Evolutionary conservation across 2,888 invertebrate genomes (phyloP), one percentile per base, ranked within the genome.

Genomic region (Noctua pronuba): DNA sequence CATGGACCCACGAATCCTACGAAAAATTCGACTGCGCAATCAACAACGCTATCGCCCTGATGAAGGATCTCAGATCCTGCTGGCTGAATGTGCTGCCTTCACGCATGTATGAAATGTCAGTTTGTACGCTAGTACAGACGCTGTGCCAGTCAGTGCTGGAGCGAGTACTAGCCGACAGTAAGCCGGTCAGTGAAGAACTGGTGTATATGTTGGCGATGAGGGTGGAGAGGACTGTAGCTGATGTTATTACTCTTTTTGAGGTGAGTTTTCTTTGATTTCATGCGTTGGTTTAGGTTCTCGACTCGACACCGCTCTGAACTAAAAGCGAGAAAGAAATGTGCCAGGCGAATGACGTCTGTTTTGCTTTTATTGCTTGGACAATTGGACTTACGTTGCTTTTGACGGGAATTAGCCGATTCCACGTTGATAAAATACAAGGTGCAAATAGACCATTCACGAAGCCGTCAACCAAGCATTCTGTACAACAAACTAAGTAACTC

Each of bases 21-120:
- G 94, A 96, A 60, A 91, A 92, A 21, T 93, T 96, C 49, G 95
- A 96, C 83, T 91, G 92, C 13, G 94, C 95, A 0, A 89, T 97
- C 38, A 95, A 95, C 86, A 91, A 90, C 18, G 93, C 96, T 0
- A 79, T 95, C 0, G 89, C 91, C 10, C 84, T 94, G 8, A 90
- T 96, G 90, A 91, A 90, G 62, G 94, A 94, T 38, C 90, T 97
- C 1, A 93, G 92, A 64, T 80, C 88, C 2, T 87, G 90, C 46
- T 97, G 97, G 97, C 85, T 88, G 67, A 84, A 88, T 16, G 87
- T 95, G 0, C 89, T 97, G 0, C 96, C 97, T 0, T 44, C 84
- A 0, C 90, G 91, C 13, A 96, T 96, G 95, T 97, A 96, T 49
- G 93, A 94, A 72, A 93, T 94, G 90, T 91, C 94, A 0, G 86